These are phyloP conservation scores for Malurus cyaneus DNA, from an alignment of 2,113 vertebrate genomes.

Conservation along the genomic window DNA sequence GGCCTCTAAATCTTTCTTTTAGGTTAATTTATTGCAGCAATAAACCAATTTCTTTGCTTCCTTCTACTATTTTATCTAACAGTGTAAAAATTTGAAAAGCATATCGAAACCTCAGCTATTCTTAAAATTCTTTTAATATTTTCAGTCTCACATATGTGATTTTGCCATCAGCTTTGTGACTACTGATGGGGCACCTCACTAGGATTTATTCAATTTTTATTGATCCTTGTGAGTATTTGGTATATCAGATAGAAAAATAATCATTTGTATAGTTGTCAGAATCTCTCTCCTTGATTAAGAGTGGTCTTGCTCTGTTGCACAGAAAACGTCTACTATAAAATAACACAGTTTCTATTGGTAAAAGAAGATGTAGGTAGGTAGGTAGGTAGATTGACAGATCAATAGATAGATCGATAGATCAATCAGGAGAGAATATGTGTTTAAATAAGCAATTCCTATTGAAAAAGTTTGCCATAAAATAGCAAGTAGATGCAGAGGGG, in stretches of 20 bases:
- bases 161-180: background rate
- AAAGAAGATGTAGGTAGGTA: background rate
- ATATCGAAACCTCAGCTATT: background rate
- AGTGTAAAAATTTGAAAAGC: background rate
- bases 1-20: background rate
- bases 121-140: background rate
- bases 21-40: constrained; percentile 29
- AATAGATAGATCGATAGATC: background rate
- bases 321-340: background rate
- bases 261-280: background rate
- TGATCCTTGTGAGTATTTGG: background rate
- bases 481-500: background rate
- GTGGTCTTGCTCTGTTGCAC: background rate
- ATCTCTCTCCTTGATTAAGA: background rate
- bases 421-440: background rate
- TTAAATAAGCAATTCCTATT: background rate
- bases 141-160: background rate
- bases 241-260: background rate
- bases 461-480: background rate
- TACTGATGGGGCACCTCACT: background rate
- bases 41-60: constrained; percentile 22
- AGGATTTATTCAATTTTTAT: background rate
- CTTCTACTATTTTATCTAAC: background rate
- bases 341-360: background rate
- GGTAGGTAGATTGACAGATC: background rate